Conservation (phyloP, 37 sponge, comb jelly and placozoan species). For the Aplysina aerophoba region DNA sequence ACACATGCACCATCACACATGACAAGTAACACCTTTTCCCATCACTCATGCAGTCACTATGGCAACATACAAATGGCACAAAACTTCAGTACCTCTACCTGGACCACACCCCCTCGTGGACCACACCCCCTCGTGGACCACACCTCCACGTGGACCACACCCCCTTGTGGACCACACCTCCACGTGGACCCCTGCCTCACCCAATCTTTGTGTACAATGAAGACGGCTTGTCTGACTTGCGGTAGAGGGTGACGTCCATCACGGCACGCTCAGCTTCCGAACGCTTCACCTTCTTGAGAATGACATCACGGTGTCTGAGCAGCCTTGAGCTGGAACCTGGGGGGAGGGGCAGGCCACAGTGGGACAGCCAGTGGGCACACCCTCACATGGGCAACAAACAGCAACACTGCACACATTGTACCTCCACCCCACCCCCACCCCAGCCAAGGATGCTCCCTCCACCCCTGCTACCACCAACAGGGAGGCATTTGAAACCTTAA, state of each 20-base stretch:
- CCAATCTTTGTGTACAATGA: constrained; percentile 36
- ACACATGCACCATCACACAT: too few relatives aligned
- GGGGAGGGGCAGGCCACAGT: background rate
- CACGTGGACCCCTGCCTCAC: background rate
- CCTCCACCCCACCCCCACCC: too few relatives aligned
- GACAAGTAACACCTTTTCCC: background rate
- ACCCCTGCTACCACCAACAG: too few relatives aligned
- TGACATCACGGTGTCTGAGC: constrained; percentile 56
- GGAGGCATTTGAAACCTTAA: too few relatives aligned
- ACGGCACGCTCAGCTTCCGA: constrained; percentile 42
- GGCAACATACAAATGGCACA: background rate
- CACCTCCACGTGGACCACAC: background rate
- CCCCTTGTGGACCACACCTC: background rate
- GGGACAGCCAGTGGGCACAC: background rate
- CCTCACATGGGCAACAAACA: background rate
- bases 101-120: background rate
- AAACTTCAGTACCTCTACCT: background rate
- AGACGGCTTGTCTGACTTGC: constrained; percentile 57
- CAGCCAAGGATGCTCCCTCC: too few relatives aligned
- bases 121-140: background rate
- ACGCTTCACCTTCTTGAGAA: constrained; percentile 42
- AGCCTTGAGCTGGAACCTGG: background rate
- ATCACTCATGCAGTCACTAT: background rate
- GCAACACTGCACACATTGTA: background rate
- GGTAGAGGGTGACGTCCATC: constrained; percentile 49